phyloP scores from a whole-genome alignment of 2,113 vertebrate genomes.

The Delphinapterus leucas region DNA sequence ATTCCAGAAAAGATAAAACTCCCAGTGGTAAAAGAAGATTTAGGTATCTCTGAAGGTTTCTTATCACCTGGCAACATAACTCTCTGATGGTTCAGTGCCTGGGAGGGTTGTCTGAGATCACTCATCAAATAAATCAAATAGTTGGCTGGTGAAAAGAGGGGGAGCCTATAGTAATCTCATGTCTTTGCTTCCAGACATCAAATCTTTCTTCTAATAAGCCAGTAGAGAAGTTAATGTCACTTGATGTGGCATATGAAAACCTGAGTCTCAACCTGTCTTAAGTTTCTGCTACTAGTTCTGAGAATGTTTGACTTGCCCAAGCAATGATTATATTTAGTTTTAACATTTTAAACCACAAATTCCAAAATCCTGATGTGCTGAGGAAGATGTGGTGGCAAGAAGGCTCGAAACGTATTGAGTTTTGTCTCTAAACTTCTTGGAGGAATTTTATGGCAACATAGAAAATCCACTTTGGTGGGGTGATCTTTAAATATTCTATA shows the following conservation, averaged over 20 bases:
- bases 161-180: slow-evolving; percentile 73
- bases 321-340: slow-evolving; percentile 64
- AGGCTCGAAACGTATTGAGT: neutral
- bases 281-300: slow-evolving; percentile 57
- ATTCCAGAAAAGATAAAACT: slow-evolving; percentile 77
- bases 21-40: slow-evolving; percentile 77
- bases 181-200: slow-evolving; percentile 77
- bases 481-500: neutral
- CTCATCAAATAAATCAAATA: slow-evolving; percentile 82
- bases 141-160: slow-evolving; percentile 73
- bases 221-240: slow-evolving; percentile 71
- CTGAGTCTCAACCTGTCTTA: slow-evolving; percentile 66
- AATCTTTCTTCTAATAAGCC: slow-evolving; percentile 76
- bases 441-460: neutral
- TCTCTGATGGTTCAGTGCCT: slow-evolving; percentile 80
- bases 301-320: slow-evolving; percentile 61
- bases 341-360: neutral
- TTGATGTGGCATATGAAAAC: slow-evolving; percentile 72
- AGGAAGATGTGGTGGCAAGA: neutral
- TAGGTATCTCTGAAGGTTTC: slow-evolving; percentile 83
- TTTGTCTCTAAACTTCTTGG: neutral
- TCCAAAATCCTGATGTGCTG: neutral
- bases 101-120: slow-evolving; percentile 79
- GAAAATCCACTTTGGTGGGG: neutral
- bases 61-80: slow-evolving; percentile 79